Percentiles rank a stretch among this genome's conserved stretches.
These are phyloP conservation scores for Myioborus miniatus DNA, from an alignment of 2,797 vertebrate genomes.

Conservation along the genomic window DNA sequence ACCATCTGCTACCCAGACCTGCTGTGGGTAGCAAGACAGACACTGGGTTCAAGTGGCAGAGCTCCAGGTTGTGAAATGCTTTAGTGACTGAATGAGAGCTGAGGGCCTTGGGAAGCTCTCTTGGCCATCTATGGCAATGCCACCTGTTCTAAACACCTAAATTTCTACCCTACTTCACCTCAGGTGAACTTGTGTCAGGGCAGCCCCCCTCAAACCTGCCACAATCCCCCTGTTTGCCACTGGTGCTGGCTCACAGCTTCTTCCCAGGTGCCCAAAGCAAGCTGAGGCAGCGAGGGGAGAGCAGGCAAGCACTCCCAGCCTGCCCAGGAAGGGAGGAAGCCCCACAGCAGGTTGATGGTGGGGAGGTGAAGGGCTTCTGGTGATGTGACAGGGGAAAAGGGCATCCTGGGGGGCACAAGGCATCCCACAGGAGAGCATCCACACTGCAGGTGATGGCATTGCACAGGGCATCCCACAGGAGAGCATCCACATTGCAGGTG, in stretches of 20 bases:
- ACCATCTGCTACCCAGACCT: not conserved
- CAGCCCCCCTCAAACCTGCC: not conserved
- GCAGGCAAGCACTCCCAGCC: not conserved
- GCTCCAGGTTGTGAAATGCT: not conserved
- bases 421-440: not conserved
- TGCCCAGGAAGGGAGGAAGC: not conserved
- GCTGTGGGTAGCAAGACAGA: no score
- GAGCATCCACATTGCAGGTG: no score
- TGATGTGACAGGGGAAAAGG: not conserved
- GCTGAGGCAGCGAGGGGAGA: not conserved
- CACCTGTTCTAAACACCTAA: not conserved
- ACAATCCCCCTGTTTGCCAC: fast-evolving
- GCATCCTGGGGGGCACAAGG: not conserved
- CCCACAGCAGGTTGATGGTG: not conserved
- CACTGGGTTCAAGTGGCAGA: not conserved
- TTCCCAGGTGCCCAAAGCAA: not conserved
- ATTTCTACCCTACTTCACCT: not conserved
- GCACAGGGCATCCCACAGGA: no score
- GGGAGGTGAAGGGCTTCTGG: not conserved
- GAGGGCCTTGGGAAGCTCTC: not conserved
- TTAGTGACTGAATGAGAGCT: not conserved
- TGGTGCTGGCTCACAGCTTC: not conserved
- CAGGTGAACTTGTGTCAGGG: not conserved
- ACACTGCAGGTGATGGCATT: not conserved
- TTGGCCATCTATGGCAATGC: not conserved